Percentiles rank a stretch among this genome's conserved stretches.
phyloP scores from a whole-genome alignment of 1,140 invertebrate genomes.

The Telenomus remus region DNA sequence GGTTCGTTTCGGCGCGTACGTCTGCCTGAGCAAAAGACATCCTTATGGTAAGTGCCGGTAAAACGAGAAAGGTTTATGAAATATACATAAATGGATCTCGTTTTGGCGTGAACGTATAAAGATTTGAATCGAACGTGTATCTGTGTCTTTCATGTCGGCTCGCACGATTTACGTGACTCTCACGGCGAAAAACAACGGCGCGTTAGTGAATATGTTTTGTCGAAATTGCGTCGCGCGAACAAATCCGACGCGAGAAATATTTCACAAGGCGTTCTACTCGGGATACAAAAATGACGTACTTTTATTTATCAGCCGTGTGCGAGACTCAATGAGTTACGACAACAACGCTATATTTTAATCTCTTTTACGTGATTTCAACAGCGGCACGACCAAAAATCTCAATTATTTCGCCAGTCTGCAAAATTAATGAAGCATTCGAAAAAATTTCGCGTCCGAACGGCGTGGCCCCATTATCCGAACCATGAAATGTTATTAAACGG shows the following conservation, averaged over 20 bases:
- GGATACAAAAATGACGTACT: constrained; percentile 23
- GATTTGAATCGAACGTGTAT: constrained; percentile 45
- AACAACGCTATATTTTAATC: too few species aligned
- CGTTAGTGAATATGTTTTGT: constrained; percentile 40
- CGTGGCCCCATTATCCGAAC: too few species aligned
- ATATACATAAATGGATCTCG: constrained; percentile 56
- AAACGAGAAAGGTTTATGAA: constrained; percentile 53
- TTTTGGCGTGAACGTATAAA: constrained; percentile 47
- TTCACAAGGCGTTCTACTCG: constrained; percentile 18
- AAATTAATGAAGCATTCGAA: too few species aligned
- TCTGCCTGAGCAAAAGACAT: constrained; percentile 42
- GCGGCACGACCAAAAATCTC: too few species aligned
- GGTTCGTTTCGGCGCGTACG: constrained; percentile 42
- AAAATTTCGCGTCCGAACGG: too few species aligned
- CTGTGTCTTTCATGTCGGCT: constrained; percentile 36
- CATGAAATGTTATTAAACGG: too few species aligned
- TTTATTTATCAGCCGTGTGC: background rate
- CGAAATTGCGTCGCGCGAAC: constrained; percentile 16
- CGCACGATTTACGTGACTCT: constrained; percentile 39
- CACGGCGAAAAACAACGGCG: constrained; percentile 31
- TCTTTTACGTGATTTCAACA: too few species aligned
- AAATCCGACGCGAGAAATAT: constrained; percentile 36
- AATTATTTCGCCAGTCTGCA: too few species aligned
- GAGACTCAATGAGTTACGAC: constrained; percentile 8
- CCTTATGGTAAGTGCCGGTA: constrained; percentile 50